phyloP scores from a whole-genome alignment of 2,888 invertebrate genomes.

The Drosophila barbarae region DNA sequence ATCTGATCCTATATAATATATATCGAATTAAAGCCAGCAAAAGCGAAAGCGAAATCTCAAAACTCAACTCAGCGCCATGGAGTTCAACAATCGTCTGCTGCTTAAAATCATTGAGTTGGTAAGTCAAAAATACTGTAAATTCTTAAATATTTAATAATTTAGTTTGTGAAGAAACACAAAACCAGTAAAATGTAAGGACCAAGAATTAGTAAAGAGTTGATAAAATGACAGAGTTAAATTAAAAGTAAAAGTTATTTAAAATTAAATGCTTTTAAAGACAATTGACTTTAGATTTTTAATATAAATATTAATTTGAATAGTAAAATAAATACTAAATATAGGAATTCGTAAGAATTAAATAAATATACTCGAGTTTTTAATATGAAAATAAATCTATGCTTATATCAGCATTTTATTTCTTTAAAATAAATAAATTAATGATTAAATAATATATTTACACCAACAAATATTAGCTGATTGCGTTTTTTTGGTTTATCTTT shows the following conservation, averaged over 20 bases:
- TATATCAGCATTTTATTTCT: neutral
- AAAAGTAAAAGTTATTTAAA: neutral
- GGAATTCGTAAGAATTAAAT: neutral
- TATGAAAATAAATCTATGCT: neutral
- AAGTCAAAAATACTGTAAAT: constrained; percentile 41
- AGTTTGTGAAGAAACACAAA: neutral
- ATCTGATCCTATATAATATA: constrained; percentile 1
- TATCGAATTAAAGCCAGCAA: constrained; percentile 7
- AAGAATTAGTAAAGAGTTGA: constrained; percentile 1
- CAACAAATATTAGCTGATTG: neutral
- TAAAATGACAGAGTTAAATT: neutral
- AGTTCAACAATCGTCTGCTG: constrained; percentile 78
- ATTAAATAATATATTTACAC: neutral
- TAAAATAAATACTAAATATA: neutral
- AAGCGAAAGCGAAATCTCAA: constrained; percentile 24
- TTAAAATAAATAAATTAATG: neutral
- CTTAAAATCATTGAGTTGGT: constrained; percentile 79
- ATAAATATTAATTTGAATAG: neutral
- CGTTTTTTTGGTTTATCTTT: neutral
- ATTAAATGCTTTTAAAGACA: neutral
- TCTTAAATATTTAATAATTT: neutral
- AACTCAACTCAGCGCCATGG: constrained; percentile 56
- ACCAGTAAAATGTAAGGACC: neutral
- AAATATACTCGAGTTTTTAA: neutral
- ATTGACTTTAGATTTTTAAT: neutral